phyloP scores from a whole-genome alignment of 2,888 invertebrate species.

The Willowsia nigromaculata region DNA sequence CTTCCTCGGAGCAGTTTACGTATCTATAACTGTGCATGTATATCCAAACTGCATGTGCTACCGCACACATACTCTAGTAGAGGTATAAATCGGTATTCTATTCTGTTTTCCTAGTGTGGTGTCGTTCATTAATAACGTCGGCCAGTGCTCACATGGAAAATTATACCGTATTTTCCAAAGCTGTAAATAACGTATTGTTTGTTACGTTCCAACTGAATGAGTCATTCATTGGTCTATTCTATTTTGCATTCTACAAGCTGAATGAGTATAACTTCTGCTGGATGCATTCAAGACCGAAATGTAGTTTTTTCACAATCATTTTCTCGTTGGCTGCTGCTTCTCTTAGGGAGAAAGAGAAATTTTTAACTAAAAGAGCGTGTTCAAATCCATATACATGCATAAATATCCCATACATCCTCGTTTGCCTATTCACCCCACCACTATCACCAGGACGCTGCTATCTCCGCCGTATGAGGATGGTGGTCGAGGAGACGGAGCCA shows the following conservation, averaged over 20 bases:
- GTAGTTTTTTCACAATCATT: neutral
- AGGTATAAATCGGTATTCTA: neutral
- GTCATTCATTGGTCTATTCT: neutral
- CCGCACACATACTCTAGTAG: neutral
- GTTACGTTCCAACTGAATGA: neutral
- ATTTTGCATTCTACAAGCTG: neutral
- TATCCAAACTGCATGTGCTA: neutral
- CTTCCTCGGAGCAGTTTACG: neutral
- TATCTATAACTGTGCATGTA: neutral
- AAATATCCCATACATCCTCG: conserved; percentile 11
- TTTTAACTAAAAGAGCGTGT: conserved; percentile 22
- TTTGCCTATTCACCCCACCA: conserved; percentile 21
- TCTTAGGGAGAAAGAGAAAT: conserved; percentile 24
- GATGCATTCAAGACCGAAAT: neutral
- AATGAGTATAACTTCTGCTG: neutral
- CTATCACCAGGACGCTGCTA: neutral
- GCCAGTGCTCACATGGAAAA: neutral
- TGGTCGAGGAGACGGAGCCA: neutral
- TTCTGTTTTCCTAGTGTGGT: neutral
- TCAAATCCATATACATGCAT: conserved; percentile 25
- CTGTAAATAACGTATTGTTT: neutral
- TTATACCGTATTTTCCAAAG: too few species aligned
- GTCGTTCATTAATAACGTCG: conserved; percentile 19
- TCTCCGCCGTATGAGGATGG: neutral
- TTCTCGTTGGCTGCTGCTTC: neutral